phyloP scores from a whole-genome alignment of 2,888 invertebrate genomes.

The Agonum fuliginosum region DNA sequence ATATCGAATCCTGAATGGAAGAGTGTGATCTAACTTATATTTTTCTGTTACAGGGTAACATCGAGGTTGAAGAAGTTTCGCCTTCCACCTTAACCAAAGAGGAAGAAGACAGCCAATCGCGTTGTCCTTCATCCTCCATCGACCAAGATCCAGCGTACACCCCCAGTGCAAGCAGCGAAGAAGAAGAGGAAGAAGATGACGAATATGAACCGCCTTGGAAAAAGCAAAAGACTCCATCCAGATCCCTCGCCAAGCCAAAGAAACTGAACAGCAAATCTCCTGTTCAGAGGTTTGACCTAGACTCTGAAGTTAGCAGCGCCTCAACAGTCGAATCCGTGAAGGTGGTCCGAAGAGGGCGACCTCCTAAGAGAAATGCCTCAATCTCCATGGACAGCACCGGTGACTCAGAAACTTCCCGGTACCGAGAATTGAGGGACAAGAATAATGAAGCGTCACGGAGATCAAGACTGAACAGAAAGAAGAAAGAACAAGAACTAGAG shows the following conservation, averaged over 20 bases:
- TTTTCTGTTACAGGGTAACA: slow-evolving; percentile 64
- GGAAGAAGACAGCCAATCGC: slow-evolving; percentile 60
- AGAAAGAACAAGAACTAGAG: slow-evolving; percentile 74
- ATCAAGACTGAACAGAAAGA: slow-evolving; percentile 83
- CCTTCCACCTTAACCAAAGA: slow-evolving; percentile 34
- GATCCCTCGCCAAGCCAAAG: slow-evolving; percentile 60
- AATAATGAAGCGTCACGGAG: slow-evolving; percentile 87
- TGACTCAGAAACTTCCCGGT: slow-evolving; percentile 75
- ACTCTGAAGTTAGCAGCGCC: slow-evolving; percentile 64
- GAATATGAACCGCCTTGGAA: slow-evolving; percentile 68
- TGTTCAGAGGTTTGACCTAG: slow-evolving; percentile 10
- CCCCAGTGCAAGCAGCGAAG: slow-evolving; percentile 65
- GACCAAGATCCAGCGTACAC: slow-evolving; percentile 28
- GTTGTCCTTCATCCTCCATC: slow-evolving; percentile 31
- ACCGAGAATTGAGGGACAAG: slow-evolving; percentile 83
- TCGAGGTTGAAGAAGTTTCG: slow-evolving; percentile 60
- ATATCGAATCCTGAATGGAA: neutral
- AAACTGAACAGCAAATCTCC: slow-evolving; percentile 52
- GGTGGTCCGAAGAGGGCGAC: slow-evolving; percentile 73
- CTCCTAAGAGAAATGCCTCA: slow-evolving; percentile 74
- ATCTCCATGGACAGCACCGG: slow-evolving; percentile 71
- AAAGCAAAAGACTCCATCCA: slow-evolving; percentile 59
- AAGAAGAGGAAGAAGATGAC: slow-evolving; percentile 70
- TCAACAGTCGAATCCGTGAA: slow-evolving; percentile 53
- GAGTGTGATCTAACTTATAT: neutral